phyloP scores from a whole-genome alignment of 2,113 vertebrate genomes.

The Dipodomys ordii region DNA sequence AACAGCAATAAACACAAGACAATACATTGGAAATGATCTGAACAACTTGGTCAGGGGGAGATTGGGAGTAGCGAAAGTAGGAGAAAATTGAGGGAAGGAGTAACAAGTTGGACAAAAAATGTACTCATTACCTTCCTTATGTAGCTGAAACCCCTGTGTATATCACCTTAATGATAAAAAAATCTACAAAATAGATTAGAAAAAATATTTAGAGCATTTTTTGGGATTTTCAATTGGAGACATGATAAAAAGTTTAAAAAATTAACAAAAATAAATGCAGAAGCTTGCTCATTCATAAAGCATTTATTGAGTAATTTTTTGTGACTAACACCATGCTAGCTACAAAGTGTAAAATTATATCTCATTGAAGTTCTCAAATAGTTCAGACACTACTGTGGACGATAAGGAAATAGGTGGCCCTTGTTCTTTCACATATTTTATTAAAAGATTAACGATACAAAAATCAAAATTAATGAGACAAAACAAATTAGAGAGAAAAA shows the following conservation, averaged over 20 bases:
- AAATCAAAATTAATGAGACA: not conserved
- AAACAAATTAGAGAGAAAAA: no score
- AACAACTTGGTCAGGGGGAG: no score
- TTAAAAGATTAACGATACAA: not conserved
- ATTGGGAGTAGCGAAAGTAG: no score
- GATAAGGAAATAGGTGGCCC: not conserved
- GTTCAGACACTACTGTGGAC: not conserved
- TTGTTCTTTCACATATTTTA: conserved; percentile 27
- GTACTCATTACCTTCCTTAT: no score
- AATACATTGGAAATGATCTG: no score
- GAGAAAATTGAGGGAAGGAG: no score
- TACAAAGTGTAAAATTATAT: not conserved
- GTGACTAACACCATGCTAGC: not conserved
- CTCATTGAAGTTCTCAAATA: not conserved
- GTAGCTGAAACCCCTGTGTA: no score
- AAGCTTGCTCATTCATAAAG: not conserved
- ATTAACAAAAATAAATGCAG: not conserved
- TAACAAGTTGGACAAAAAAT: no score
- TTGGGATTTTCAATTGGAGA: not conserved
- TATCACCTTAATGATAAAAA: no score
- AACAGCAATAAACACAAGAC: no score
- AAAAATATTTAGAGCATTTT: no score
- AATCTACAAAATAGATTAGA: no score
- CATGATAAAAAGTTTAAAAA: not conserved
- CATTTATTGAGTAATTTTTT: not conserved